Evolutionary conservation across 2,888 invertebrate species (phyloP).

Genomic region (Heliconius charithonia): DNA sequence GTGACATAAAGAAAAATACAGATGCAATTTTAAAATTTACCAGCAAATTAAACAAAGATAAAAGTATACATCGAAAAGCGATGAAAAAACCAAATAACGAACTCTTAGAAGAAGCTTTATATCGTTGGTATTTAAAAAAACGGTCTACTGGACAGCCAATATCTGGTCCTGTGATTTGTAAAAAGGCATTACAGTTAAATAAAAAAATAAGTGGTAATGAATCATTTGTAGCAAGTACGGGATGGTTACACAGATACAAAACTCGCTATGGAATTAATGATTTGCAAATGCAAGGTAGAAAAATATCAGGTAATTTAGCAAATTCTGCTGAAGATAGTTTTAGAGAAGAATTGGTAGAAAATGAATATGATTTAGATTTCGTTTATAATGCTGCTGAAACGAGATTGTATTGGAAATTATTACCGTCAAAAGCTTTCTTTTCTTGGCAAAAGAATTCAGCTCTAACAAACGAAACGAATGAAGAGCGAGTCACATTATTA

Average conservation of each 20-base stretch:
- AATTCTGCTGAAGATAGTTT: slow-evolving; percentile 47
- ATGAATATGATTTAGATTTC: slow-evolving; percentile 46
- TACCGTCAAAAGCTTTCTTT: slow-evolving; percentile 45
- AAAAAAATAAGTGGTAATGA: slow-evolving; percentile 49
- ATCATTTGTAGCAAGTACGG: slow-evolving; percentile 51
- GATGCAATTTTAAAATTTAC: slow-evolving; percentile 51
- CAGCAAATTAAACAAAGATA: slow-evolving; percentile 50
- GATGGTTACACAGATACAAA: slow-evolving; percentile 52
- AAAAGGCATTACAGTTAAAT: slow-evolving; percentile 51
- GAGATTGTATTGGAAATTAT: slow-evolving; percentile 45
- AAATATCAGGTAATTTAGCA: slow-evolving; percentile 45
- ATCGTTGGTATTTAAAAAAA: slow-evolving; percentile 52
- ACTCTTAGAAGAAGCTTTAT: slow-evolving; percentile 51
- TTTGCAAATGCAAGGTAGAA: slow-evolving; percentile 49
- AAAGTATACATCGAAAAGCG: slow-evolving; percentile 50
- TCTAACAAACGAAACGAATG: slow-evolving; percentile 39
- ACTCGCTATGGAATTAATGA: slow-evolving; percentile 51
- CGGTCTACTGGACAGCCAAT: slow-evolving; percentile 49
- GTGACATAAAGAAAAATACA: slow-evolving; percentile 52
- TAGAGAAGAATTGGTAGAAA: slow-evolving; percentile 33
- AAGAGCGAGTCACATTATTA: slow-evolving; percentile 48
- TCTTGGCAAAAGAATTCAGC: slow-evolving; percentile 41
- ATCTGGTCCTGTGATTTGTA: slow-evolving; percentile 51
- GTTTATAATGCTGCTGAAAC: slow-evolving; percentile 49
- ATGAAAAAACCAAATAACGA: slow-evolving; percentile 51